A percentile compares a stretch with the other conserved stretches of the same genome.
phyloP scores from a whole-genome alignment of 2,113 vertebrate genomes.

The Cheilinus undulatus region DNA sequence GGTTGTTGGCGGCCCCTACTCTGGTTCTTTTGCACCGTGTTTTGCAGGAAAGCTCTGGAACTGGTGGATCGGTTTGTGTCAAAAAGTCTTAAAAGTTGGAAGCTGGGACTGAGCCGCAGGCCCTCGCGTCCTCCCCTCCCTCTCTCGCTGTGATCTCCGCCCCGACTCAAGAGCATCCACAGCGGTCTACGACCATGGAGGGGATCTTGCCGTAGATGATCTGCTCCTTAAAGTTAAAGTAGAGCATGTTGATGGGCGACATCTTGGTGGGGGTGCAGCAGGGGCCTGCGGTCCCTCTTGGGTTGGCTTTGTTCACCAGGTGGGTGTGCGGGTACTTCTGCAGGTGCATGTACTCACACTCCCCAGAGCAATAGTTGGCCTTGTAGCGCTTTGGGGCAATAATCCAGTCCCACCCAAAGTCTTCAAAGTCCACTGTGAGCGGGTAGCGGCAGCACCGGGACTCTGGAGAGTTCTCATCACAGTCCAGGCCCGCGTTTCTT shows the following conservation, averaged over 20 bases:
- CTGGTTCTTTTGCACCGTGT: slow-evolving; percentile 83
- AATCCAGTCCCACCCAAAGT: slow-evolving; percentile 99
- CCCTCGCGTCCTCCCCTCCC: slow-evolving; percentile 13
- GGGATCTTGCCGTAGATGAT: slow-evolving; percentile 99
- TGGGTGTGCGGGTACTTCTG: slow-evolving; percentile 99
- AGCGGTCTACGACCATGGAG: slow-evolving; percentile 98
- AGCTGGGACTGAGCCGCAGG: slow-evolving; percentile 20
- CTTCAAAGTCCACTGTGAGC: slow-evolving; percentile 97
- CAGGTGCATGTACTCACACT: slow-evolving; percentile 98
- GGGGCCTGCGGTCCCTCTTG: slow-evolving; percentile 92
- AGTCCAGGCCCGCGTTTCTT: slow-evolving; percentile 95
- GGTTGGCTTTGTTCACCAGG: slow-evolving; percentile 96
- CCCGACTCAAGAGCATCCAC: slow-evolving; percentile 93
- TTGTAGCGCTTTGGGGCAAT: slow-evolving; percentile 99
- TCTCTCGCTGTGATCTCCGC: slow-evolving; percentile 30
- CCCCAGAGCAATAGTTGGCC: slow-evolving; percentile 98
- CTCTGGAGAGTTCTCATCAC: slow-evolving; percentile 94
- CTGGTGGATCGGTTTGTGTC: slow-evolving; percentile 73
- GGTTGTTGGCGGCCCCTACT: slow-evolving; percentile 74
- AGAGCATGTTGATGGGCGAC: slow-evolving; percentile 99
- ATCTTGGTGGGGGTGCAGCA: slow-evolving; percentile 99
- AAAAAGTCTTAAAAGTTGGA: slow-evolving; percentile 64
- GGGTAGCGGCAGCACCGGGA: slow-evolving; percentile 97
- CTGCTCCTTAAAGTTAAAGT: slow-evolving; percentile 97
- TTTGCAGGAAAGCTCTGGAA: slow-evolving; percentile 80